Conservation (phyloP, 2,888 invertebrate genomes). For the Rhingia campestris region DNA sequence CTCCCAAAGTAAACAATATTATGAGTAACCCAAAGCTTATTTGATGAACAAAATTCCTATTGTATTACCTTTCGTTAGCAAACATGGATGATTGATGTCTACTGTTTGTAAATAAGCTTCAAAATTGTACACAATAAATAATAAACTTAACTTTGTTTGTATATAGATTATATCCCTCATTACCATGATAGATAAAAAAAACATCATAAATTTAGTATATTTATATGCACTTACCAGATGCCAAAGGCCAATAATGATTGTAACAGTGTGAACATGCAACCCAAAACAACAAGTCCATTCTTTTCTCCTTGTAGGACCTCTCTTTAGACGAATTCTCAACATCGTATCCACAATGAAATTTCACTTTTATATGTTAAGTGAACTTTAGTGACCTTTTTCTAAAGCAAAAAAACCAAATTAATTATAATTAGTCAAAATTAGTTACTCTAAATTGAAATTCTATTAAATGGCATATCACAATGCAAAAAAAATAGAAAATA, state of each 20-base stretch:
- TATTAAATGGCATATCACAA: too few species aligned
- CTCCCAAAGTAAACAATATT: too few species aligned
- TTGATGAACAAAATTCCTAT: too few species aligned
- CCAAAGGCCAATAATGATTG: conserved; percentile 91
- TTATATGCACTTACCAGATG: conserved; percentile 87
- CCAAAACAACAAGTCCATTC: conserved; percentile 92
- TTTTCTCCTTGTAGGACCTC: conserved; percentile 86
- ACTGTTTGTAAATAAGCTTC: neutral
- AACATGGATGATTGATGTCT: neutral
- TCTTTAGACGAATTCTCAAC: conserved; percentile 82
- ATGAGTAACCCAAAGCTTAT: too few species aligned
- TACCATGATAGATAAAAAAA: neutral
- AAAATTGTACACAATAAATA: neutral
- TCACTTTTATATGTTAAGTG: neutral
- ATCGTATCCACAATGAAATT: conserved; percentile 77
- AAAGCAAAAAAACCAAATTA: neutral
- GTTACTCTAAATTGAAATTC: too few species aligned
- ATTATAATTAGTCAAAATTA: too few species aligned
- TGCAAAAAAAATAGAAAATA: too few species aligned
- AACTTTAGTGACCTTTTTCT: neutral
- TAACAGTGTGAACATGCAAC: conserved; percentile 92
- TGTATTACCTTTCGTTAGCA: too few species aligned
- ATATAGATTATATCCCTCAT: neutral
- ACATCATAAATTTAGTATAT: neutral
- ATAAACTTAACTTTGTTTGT: neutral